Evolutionary conservation across 2,113 vertebrate species (phyloP).

Genomic region (Limanda limanda): DNA sequence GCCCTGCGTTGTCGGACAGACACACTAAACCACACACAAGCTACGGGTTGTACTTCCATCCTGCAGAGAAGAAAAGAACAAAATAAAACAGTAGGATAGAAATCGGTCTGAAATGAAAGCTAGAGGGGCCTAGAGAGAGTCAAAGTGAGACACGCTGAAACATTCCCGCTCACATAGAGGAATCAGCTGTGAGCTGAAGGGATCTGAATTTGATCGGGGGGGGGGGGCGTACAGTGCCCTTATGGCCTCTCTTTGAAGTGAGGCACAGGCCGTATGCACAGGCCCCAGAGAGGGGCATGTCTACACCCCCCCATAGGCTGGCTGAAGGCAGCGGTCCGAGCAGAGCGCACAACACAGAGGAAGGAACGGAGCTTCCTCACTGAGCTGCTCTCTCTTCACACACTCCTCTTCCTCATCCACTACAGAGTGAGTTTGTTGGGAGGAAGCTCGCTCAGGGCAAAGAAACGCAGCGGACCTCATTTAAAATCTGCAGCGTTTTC

Average conservation of each 20-base stretch:
- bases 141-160: constrained; percentile 69
- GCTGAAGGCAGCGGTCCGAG: constrained; percentile 70
- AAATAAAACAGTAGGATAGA: constrained; percentile 43
- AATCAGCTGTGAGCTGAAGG: constrained; percentile 79
- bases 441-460: constrained; percentile 11
- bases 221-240: constrained; percentile 75
- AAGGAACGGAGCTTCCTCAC: constrained; percentile 45
- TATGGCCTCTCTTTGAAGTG: constrained; percentile 83
- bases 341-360: constrained; percentile 40
- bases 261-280: constrained; percentile 80
- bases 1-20: constrained; percentile 58
- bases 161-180: constrained; percentile 32
- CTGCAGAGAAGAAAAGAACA: constrained; percentile 42
- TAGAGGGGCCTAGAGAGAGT: constrained; percentile 75
- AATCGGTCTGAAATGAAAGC: constrained; percentile 72
- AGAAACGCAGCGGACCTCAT: constrained; percentile 9
- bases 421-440: constrained; percentile 22
- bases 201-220: constrained; percentile 59
- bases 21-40: constrained; percentile 44
- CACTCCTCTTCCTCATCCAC: constrained; percentile 39
- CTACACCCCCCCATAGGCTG: constrained; percentile 74
- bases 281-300: constrained; percentile 77
- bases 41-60: constrained; percentile 39
- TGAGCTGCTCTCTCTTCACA: constrained; percentile 31
- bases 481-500: constrained; percentile 27